These are phyloP conservation scores for Taeniopygia guttata DNA, from an alignment of 2,797 vertebrate species.

Conservation along the genomic window DNA sequence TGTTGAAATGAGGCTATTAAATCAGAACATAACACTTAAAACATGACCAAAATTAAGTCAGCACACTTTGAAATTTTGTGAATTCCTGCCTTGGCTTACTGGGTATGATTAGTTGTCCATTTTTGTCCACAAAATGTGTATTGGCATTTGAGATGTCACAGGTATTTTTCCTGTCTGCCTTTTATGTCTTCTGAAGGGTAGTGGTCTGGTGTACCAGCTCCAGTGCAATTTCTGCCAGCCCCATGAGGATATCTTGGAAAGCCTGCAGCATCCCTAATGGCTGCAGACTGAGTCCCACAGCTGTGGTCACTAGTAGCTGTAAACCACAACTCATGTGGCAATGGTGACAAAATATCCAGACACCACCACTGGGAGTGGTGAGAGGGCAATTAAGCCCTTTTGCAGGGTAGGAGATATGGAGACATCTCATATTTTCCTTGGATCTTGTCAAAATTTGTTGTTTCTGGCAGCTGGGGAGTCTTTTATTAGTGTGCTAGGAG, in stretches of 20 bases:
- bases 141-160: neutral
- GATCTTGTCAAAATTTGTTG: neutral
- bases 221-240: neutral
- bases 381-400: neutral
- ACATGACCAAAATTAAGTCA: neutral
- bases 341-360: neutral
- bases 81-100: neutral
- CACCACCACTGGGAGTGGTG: neutral
- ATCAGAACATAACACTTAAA: neutral
- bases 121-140: neutral
- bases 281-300: neutral
- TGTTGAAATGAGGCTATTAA: neutral
- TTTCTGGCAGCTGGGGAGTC: fast-evolving
- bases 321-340: neutral
- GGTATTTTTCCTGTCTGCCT: neutral
- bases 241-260: neutral
- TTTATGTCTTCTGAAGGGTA: neutral
- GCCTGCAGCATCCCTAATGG: neutral
- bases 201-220: neutral
- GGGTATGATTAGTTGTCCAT: neutral
- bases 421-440: neutral
- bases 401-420: neutral
- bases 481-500: neutral
- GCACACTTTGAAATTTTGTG: neutral
- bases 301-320: neutral